Evolutionary conservation across 2,113 vertebrate genomes (phyloP).

Genomic region (Bostrychus sinensis): DNA sequence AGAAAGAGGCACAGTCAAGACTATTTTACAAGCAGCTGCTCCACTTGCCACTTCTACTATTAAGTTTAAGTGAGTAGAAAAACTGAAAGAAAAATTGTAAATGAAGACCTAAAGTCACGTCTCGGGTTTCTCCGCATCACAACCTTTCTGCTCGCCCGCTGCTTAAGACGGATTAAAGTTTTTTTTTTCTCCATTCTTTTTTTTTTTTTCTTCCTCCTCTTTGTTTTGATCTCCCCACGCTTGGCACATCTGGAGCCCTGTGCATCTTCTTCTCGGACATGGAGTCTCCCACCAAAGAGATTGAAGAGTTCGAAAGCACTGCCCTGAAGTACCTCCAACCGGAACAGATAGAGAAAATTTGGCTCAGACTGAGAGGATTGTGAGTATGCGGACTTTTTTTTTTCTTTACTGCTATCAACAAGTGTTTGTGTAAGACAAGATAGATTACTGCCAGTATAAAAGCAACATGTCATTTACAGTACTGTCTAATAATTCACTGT

Average conservation of each 20-base stretch:
- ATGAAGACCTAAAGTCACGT: slow-evolving; percentile 45
- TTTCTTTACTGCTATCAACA: slow-evolving; percentile 49
- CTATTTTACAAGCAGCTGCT: slow-evolving; percentile 49
- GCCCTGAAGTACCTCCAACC: slow-evolving; percentile 97
- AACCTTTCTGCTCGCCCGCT: slow-evolving; percentile 18
- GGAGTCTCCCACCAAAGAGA: slow-evolving; percentile 99
- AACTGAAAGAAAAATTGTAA: slow-evolving; percentile 48
- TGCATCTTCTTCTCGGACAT: slow-evolving; percentile 72
- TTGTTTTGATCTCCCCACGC: too few species aligned
- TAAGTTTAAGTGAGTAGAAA: slow-evolving; percentile 49
- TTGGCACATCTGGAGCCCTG: slow-evolving; percentile 32
- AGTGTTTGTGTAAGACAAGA: slow-evolving; percentile 31
- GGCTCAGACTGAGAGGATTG: slow-evolving; percentile 97
- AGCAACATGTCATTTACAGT: neutral
- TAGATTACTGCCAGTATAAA: too few species aligned
- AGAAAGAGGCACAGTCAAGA: slow-evolving; percentile 39
- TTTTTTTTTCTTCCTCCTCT: slow-evolving; percentile 34
- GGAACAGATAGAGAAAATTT: slow-evolving; percentile 99
- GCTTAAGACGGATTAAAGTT: slow-evolving; percentile 65
- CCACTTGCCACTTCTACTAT: slow-evolving; percentile 35
- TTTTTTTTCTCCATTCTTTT: slow-evolving; percentile 23
- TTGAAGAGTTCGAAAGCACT: slow-evolving; percentile 99
- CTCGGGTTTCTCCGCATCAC: slow-evolving; percentile 29
- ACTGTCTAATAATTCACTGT: too few species aligned
- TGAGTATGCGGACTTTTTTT: slow-evolving; percentile 83